A percentile compares a stretch with the other conserved stretches of the same genome.
phyloP scores from a whole-genome alignment of 1,140 invertebrate genomes.

The Neodiprion lecontei region DNA sequence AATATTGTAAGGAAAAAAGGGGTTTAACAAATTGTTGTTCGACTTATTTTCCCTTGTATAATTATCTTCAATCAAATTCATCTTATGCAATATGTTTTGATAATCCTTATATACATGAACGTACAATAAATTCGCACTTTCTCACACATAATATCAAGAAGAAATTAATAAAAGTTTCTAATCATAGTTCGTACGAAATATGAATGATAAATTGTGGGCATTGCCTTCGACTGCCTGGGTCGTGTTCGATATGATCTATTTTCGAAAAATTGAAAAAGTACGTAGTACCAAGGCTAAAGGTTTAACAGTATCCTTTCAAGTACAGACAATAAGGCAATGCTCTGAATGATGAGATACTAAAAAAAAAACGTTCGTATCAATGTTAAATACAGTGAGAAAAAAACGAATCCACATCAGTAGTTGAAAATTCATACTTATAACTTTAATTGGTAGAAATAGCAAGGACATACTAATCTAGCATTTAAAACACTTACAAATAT shows the following conservation, averaged over 20 bases:
- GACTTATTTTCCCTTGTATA: background rate
- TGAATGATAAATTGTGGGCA: background rate
- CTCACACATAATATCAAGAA: too few relatives aligned
- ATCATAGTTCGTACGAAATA: background rate
- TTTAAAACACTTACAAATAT: background rate
- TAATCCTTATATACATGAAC: background rate
- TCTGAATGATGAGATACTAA: background rate
- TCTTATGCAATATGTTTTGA: background rate
- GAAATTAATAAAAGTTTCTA: too few relatives aligned
- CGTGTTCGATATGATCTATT: background rate
- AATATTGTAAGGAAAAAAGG: background rate
- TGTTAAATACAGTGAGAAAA: background rate
- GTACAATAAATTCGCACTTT: background rate
- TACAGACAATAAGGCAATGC: background rate
- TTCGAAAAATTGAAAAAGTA: background rate
- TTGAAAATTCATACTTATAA: background rate
- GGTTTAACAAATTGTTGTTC: background rate
- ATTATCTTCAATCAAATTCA: constrained; percentile 3
- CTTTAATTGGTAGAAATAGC: background rate
- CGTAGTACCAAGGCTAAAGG: background rate
- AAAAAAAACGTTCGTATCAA: background rate
- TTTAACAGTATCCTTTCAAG: background rate
- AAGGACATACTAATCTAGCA: background rate
- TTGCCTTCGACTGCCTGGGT: background rate
- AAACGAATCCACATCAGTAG: background rate